Conservation (phyloP, 2,888 invertebrate species). For the Pelosia muscerda region DNA sequence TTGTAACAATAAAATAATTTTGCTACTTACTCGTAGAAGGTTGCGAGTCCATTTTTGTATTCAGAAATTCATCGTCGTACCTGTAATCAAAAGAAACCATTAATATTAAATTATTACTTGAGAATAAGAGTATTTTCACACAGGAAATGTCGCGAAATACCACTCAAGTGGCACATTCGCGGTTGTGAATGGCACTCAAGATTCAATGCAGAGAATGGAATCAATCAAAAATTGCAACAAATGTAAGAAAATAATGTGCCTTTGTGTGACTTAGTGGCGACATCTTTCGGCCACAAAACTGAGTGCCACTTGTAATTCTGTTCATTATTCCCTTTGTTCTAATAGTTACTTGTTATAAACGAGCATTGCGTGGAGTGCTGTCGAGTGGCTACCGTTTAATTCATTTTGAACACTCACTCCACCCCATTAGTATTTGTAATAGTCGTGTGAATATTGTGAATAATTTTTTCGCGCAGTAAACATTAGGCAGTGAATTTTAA, state of each 20-base stretch:
- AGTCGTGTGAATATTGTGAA: constrained; percentile 59
- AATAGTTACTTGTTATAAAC: constrained; percentile 64
- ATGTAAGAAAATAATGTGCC: constrained; percentile 78
- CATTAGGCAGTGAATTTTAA: background rate
- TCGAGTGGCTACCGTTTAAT: constrained; percentile 66
- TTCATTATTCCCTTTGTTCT: constrained; percentile 80
- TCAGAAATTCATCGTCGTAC: constrained; percentile 33
- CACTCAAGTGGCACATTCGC: constrained; percentile 52
- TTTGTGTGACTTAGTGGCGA: constrained; percentile 70
- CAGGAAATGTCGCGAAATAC: constrained; percentile 62
- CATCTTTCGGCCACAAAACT: constrained; percentile 79
- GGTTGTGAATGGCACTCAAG: constrained; percentile 66
- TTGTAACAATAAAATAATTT: background rate
- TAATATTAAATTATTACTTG: constrained; percentile 3
- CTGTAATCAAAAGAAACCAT: constrained; percentile 47
- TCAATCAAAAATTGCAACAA: constrained; percentile 77
- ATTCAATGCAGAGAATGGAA: constrained; percentile 65
- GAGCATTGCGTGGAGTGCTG: constrained; percentile 62
- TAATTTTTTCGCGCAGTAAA: background rate
- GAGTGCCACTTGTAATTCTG: constrained; percentile 70
- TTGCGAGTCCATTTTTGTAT: constrained; percentile 68
- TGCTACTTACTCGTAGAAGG: constrained; percentile 71
- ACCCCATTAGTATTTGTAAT: constrained; percentile 23
- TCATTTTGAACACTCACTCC: constrained; percentile 55
- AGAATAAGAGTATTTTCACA: constrained; percentile 51